These are phyloP conservation scores for Tetragonula clypearis DNA, from an alignment of 1,140 invertebrate species.

Conservation along the genomic window DNA sequence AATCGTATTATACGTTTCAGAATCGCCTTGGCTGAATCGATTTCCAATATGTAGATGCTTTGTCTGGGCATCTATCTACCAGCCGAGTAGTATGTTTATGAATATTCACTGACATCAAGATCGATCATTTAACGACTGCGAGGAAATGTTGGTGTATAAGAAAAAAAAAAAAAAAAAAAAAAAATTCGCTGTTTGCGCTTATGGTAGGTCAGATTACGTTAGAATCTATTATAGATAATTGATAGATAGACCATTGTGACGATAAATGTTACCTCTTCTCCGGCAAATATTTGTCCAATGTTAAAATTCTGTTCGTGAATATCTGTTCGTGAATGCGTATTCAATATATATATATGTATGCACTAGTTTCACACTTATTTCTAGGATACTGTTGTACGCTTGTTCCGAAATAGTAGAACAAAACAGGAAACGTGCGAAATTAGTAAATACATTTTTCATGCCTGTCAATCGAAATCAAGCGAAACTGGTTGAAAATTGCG, in stretches of 20 bases:
- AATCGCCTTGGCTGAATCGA: neutral
- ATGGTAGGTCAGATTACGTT: too few species aligned
- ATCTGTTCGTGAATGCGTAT: neutral
- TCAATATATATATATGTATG: neutral
- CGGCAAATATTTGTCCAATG: neutral
- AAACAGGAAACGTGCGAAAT: neutral
- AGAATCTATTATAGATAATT: too few species aligned
- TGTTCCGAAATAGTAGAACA: neutral
- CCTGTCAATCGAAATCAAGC: neutral
- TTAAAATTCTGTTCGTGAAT: neutral
- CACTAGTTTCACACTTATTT: too few species aligned
- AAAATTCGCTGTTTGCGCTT: neutral
- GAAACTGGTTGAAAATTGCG: constrained; percentile 6
- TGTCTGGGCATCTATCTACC: neutral
- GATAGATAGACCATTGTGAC: neutral
- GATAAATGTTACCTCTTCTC: too few species aligned
- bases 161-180: neutral
- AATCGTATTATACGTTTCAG: neutral
- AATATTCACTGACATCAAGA: neutral
- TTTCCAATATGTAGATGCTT: constrained; percentile 3
- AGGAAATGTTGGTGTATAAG: too few species aligned
- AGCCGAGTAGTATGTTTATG: neutral
- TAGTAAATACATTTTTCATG: neutral
- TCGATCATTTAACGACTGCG: too few species aligned
- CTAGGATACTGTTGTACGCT: neutral